Percentiles rank a stretch among this genome's conserved stretches.
Conservation (phyloP, 2,888 invertebrate species). For the Ophioninae sp. region DNA sequence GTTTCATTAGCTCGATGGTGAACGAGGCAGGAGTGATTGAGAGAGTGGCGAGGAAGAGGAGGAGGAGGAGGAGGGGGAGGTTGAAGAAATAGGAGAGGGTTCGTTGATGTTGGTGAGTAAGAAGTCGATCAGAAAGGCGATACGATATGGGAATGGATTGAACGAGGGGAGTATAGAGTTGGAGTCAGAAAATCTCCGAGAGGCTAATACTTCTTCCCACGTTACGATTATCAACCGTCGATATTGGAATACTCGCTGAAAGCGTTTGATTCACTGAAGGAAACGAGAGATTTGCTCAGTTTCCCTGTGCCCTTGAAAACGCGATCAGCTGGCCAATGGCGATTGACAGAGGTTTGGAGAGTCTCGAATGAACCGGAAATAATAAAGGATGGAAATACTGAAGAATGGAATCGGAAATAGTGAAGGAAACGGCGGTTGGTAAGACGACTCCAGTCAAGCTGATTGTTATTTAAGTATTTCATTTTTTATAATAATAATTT, state of each 20-base stretch:
- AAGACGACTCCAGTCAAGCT: too few relatives aligned
- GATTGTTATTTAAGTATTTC: too few relatives aligned
- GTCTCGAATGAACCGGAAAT: background rate
- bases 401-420: too few relatives aligned
- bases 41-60: background rate
- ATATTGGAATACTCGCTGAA: background rate
- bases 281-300: background rate
- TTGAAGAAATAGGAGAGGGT: too few relatives aligned
- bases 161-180: background rate
- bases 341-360: background rate
- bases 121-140: background rate
- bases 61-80: background rate
- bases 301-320: background rate
- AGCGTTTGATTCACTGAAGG: background rate
- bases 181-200: background rate
- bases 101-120: too few relatives aligned
- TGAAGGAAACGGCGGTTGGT: too few relatives aligned
- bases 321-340: background rate
- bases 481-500: too few relatives aligned
- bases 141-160: background rate
- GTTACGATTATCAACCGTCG: background rate
- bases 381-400: background rate
- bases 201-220: background rate
- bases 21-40: background rate
- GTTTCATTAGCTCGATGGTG: constrained; percentile 19